phyloP scores from a whole-genome alignment of 1,140 invertebrate genomes.

The Calycopis cecrops region DNA sequence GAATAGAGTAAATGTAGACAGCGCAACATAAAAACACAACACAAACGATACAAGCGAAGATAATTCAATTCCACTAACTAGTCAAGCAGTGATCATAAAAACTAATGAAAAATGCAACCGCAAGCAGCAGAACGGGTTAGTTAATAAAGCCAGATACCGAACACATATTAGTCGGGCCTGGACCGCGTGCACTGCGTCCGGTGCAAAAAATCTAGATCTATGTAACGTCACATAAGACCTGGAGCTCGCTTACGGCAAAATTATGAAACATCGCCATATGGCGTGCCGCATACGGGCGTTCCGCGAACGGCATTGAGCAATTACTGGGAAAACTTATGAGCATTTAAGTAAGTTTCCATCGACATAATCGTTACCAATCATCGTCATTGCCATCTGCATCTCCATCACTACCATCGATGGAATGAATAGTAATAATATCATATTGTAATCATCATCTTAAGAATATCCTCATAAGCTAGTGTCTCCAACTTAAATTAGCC shows the following conservation, averaged over 20 bases:
- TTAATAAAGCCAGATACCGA: slow-evolving; percentile 10
- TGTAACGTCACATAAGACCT: slow-evolving; percentile 11
- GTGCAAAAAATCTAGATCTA: slow-evolving; percentile 8
- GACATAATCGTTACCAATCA: too few relatives aligned
- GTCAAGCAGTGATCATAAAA: slow-evolving; percentile 5
- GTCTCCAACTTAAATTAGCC: too few relatives aligned
- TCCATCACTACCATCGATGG: too few relatives aligned
- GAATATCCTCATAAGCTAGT: too few relatives aligned
- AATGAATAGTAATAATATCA: too few relatives aligned
- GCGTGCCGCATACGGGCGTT: slow-evolving; percentile 7
- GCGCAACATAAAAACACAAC: too few relatives aligned
- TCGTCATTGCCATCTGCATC: too few relatives aligned
- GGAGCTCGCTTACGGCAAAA: slow-evolving; percentile 28
- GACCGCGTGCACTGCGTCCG: slow-evolving; percentile 22
- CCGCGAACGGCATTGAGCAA: slow-evolving; percentile 9
- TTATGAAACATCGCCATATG: slow-evolving; percentile 39
- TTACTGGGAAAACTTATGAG: not conserved
- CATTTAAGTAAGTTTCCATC: not conserved
- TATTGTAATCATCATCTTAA: too few relatives aligned
- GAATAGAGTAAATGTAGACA: too few relatives aligned
- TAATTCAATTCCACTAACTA: slow-evolving; percentile 10
- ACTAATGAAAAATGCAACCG: slow-evolving; percentile 3
- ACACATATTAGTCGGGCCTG: slow-evolving; percentile 19
- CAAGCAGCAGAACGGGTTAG: slow-evolving; percentile 6
- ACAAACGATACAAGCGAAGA: not conserved